phyloP scores from a whole-genome alignment of 2,888 invertebrate species.

The Tenodera sinensis region DNA sequence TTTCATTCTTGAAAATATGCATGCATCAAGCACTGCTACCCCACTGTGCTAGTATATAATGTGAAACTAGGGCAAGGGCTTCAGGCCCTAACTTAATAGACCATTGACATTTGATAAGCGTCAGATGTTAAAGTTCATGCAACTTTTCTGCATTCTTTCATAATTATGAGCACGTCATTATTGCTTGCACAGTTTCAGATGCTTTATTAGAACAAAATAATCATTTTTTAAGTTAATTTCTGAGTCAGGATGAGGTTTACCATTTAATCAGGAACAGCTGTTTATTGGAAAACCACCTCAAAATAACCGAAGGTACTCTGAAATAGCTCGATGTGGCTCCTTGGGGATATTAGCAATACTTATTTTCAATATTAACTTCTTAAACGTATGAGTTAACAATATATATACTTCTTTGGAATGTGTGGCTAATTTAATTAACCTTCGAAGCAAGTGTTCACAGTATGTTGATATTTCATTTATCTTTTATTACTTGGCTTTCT shows the following conservation, averaged over 20 bases:
- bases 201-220: not conserved
- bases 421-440: too few species aligned
- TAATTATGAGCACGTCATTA: not conserved
- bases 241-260: not conserved
- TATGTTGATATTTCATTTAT: too few species aligned
- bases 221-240: not conserved
- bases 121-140: not conserved
- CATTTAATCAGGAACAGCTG: not conserved
- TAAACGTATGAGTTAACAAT: too few species aligned
- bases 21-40: not conserved
- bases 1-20: not conserved
- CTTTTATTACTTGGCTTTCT: too few species aligned
- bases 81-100: not conserved
- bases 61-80: not conserved
- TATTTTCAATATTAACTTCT: too few species aligned
- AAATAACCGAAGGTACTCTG: too few species aligned
- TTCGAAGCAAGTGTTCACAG: too few species aligned
- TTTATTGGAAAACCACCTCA: not conserved
- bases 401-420: too few species aligned
- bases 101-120: not conserved
- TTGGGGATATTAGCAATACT: too few species aligned
- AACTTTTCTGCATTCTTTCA: not conserved
- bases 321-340: too few species aligned
- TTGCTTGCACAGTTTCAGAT: not conserved
- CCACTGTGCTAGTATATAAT: not conserved